Evolutionary conservation across 2,113 vertebrate species (phyloP).

Genomic region (Rhineura floridana): DNA sequence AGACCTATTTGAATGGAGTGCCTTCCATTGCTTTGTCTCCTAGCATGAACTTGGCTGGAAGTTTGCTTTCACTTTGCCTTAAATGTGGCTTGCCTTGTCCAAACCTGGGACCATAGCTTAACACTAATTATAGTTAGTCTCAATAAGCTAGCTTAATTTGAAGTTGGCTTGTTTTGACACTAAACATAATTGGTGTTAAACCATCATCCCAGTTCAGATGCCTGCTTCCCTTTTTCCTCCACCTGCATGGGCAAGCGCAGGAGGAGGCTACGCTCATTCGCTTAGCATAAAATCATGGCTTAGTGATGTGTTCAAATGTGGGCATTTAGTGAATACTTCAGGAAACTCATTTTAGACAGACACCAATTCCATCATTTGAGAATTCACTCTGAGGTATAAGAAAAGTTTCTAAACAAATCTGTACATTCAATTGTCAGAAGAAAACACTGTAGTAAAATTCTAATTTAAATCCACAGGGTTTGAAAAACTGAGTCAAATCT

Average conservation of each 20-base stretch:
- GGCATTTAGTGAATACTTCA: background rate
- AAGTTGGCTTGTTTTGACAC: background rate
- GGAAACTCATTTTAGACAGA: background rate
- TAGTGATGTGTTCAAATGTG: no score
- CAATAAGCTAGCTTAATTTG: background rate
- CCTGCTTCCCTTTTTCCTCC: no score
- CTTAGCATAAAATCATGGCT: no score
- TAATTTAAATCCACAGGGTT: slow-evolving; percentile 21
- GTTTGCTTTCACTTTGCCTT: background rate
- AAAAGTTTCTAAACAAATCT: background rate
- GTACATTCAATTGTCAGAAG: background rate
- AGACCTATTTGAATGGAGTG: background rate
- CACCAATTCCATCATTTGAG: background rate
- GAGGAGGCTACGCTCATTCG: no score
- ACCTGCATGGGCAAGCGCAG: no score
- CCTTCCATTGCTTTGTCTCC: background rate
- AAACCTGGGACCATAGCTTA: background rate
- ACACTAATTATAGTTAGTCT: background rate
- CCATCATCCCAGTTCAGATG: background rate
- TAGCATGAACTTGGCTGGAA: background rate
- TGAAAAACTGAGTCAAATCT: background rate
- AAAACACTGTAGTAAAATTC: background rate
- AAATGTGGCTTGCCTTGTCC: background rate
- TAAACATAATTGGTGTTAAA: background rate
- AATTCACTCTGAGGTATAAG: background rate